Base-by-base conservation (phyloP, 1,140 invertebrate species). In the Drosophila malerkotliana region DNA sequence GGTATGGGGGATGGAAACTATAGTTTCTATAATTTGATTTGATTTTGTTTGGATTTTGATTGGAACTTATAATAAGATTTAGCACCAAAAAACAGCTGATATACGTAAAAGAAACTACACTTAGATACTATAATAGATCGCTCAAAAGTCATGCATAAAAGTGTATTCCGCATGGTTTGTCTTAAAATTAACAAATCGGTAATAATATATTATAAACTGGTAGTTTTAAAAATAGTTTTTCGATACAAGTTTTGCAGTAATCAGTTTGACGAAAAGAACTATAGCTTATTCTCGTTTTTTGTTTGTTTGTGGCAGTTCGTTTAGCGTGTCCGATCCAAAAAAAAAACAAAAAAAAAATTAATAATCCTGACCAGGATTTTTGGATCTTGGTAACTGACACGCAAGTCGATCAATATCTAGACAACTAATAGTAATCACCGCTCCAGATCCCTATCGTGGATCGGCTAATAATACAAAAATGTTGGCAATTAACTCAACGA, bases 21-120 rank as follows among this genome's bases (percentile, higher is more conserved):
- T 64, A 76, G 60, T 47, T 64, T 49, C 5, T 44, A 8, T 18
- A 14, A 32, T 66, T 74, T 54, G 55, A 53, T 73, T 79, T 68
- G 28, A 52, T 76, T 75, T 56, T 24, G 39, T 15, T 37, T 74
- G 55, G 51, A 44, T 60, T 37, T 74, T 55, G 51, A 44, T 60
- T 62, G 58, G 14, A 88, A 88, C 79, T 82, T 82, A 79, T 75
- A 47, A 54, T 52, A 76, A 47, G 71, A 75, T 67, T 63, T 85
- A 87, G 82, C 82, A 87, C 82, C 82, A 87, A 88, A 88, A 87
- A 82, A 75, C 82, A 87, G 82, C 83, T 87, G 82, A 76, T 77
- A 73, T 18, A 67, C 59, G 47, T 64, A 75, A 82, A 87, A 85
- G 68, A 82, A 82, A 85, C 82, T 87, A 88, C 75, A 88, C 82